Conservation (phyloP, 2,113 vertebrate species). For the Stigmatopora argus region DNA sequence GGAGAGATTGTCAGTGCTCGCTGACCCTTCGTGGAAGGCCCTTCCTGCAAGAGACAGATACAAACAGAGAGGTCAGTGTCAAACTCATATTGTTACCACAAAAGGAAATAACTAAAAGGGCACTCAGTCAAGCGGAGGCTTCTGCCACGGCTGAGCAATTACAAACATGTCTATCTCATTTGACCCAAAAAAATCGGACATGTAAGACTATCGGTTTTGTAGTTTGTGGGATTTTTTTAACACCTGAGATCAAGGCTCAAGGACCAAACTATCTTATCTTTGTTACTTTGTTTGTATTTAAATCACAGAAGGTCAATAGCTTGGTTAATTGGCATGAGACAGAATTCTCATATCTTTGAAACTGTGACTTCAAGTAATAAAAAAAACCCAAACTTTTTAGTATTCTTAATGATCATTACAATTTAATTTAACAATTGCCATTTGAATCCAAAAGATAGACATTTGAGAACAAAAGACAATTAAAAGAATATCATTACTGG, state of each 20-base stretch:
- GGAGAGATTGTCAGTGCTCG: constrained; percentile 44
- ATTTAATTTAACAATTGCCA: constrained; percentile 31
- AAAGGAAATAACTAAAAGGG: constrained; percentile 24
- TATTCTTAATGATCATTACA: no score
- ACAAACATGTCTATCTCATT: neutral
- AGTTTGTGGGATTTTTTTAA: neutral
- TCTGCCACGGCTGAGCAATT: neutral
- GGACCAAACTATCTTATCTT: no score
- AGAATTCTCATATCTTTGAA: no score
- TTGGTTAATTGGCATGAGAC: no score
- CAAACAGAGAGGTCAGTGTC: constrained; percentile 50
- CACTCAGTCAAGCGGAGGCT: neutral
- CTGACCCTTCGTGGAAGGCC: constrained; percentile 45
- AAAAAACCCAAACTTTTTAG: no score
- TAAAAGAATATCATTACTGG: constrained; percentile 57
- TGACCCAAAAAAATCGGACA: neutral
- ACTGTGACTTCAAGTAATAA: no score
- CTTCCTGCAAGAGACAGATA: constrained; percentile 59
- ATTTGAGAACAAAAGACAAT: constrained; percentile 49
- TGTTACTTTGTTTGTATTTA: no score
- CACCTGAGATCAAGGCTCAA: no score
- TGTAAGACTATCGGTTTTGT: neutral
- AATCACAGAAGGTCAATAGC: no score
- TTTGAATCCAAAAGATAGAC: constrained; percentile 35
- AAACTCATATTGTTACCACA: constrained; percentile 40